Evolutionary conservation across 2,888 invertebrate species (phyloP), one percentile per base, ranked within the genome.

Genomic region (Unio delphinus): DNA sequence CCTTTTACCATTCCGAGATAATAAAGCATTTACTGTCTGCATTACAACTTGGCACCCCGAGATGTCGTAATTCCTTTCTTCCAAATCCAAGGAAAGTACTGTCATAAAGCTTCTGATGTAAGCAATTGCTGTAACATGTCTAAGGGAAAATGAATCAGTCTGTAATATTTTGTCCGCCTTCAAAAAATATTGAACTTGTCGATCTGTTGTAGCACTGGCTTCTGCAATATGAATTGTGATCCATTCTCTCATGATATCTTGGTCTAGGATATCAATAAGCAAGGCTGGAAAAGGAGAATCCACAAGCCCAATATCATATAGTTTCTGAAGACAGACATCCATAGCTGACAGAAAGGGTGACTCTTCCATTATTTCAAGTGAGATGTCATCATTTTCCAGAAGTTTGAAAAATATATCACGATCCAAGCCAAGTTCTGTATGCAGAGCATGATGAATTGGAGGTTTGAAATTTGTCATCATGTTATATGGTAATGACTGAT

Each of bases 221-320:
- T 45, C 45, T 45, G 45, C 45, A 45, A 45, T 1, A 45, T 11
- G 0, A 11, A 0, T 45, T 45, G 45, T 45, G 1, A 45, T 45
- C 45, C 45, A 56, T 28, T 59, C 26, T 18, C 11, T 58, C 28
- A 55, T 34, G 1, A 34, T 1, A 3, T 68, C 61, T 61, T 71
- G 28, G 45, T 45, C 45, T 0, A 74, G 18, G 2, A 70, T 5
- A 61, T 74, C 74, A 55, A 69, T 61, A 55, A 68, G 56, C 30
- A 74, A 28, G 11, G 71, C 23, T 4, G 61, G 55, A 61, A 70
- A 70, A 20, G 63, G 69, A 56, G 64, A 55, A 28, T 66, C 61
- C n/a, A n/a, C 34, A 23, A 23, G 54, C 17, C 28, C 66, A 60
- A 7, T 3, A 2, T 26, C 0, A n/a, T 20, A 34, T 11, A 70